Conservation (phyloP, 1,140 invertebrate genomes). For the Aleiodes sp. region DNA sequence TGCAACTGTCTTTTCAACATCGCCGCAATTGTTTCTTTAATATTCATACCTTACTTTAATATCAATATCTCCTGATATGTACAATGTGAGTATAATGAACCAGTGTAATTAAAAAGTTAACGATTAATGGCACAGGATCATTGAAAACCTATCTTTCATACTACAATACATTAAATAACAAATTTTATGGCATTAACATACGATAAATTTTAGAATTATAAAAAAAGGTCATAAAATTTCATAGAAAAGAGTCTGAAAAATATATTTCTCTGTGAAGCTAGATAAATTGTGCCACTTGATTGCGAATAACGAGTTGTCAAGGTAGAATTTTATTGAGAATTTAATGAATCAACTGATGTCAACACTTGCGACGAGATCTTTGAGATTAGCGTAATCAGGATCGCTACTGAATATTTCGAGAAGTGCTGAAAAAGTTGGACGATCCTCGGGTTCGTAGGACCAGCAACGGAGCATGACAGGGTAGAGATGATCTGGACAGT, state of each 20-base stretch:
- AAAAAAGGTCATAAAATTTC: neutral
- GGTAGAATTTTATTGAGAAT: too few species aligned
- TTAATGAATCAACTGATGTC: conserved; percentile 58
- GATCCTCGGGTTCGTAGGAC: conserved; percentile 78
- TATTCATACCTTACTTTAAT: neutral
- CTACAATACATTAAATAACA: too few species aligned
- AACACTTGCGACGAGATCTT: conserved; percentile 67
- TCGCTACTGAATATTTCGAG: conserved; percentile 78
- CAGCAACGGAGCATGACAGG: conserved; percentile 91
- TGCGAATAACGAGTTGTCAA: too few species aligned
- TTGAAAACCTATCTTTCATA: neutral
- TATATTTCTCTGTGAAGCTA: neutral
- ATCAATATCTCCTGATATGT: conserved; percentile 30
- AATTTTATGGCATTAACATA: too few species aligned
- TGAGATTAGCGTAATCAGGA: conserved; percentile 76
- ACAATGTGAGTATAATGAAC: conserved; percentile 15
- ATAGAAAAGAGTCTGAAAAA: neutral
- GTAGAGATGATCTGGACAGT: conserved; percentile 88
- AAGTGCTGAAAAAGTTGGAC: conserved; percentile 86
- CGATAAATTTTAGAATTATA: neutral
- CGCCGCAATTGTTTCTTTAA: neutral
- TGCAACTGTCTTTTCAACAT: conserved; percentile 47
- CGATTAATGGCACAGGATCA: neutral
- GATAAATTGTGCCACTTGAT: neutral
- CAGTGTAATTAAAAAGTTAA: neutral